Conservation (phyloP, 2,113 vertebrate genomes). For the Malurus alboscapulatus region DNA sequence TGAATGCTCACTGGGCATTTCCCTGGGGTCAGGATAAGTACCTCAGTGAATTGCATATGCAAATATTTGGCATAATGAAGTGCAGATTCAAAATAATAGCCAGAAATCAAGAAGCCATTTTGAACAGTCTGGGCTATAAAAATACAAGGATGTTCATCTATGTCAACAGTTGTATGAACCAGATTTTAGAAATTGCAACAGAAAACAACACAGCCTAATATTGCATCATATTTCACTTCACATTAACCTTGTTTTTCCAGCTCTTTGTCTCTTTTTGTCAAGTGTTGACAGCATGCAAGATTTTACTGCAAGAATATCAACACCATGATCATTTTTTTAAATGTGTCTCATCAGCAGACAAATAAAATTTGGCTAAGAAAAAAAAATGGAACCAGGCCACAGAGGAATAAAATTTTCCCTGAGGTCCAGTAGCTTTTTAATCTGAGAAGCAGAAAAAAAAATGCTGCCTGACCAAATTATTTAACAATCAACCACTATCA, state of each 20-base stretch:
- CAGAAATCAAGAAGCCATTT: background rate
- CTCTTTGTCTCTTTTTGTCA: background rate
- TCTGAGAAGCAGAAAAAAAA: background rate
- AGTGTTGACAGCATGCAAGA: background rate
- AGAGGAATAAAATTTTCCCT: background rate
- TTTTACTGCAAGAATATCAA: background rate
- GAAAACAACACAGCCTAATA: background rate
- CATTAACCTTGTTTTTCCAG: background rate
- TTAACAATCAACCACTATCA: background rate
- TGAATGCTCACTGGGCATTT: background rate
- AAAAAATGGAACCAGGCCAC: background rate
- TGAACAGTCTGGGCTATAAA: background rate
- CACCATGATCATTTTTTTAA: background rate
- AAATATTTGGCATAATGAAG: conserved; percentile 18
- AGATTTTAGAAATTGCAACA: background rate
- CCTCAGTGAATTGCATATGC: background rate
- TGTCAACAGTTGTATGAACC: background rate
- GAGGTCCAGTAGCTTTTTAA: background rate
- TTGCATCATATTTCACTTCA: background rate
- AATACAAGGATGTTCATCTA: background rate
- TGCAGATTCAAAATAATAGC: background rate
- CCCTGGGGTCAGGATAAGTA: background rate
- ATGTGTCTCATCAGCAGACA: background rate
- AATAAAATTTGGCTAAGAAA: background rate
- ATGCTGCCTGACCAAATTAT: background rate